These are phyloP conservation scores for Coremacera marginata DNA, from an alignment of 2,888 invertebrate genomes.

Conservation along the genomic window DNA sequence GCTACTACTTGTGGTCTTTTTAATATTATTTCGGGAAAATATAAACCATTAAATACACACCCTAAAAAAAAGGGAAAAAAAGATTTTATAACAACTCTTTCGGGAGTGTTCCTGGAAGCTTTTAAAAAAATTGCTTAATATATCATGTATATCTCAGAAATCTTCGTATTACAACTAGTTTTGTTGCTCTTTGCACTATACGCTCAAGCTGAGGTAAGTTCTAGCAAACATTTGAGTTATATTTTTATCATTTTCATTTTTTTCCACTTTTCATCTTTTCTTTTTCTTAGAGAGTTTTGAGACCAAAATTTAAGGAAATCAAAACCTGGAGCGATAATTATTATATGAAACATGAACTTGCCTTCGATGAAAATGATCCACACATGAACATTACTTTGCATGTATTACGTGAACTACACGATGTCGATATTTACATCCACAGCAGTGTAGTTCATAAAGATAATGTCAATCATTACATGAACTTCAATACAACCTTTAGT, in stretches of 20 bases:
- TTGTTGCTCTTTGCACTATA: conserved; percentile 43
- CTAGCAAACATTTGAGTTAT: not conserved
- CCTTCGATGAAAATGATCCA: conserved; percentile 60
- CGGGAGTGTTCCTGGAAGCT: too few relatives aligned
- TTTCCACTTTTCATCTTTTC: not conserved
- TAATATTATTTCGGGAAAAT: too few relatives aligned
- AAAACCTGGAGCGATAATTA: conserved; percentile 64
- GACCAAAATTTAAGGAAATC: conserved; percentile 61
- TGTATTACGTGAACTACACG: conserved; percentile 58
- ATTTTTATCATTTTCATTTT: not conserved
- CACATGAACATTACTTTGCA: conserved; percentile 62
- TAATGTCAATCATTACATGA: conserved; percentile 56
- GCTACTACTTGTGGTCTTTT: too few relatives aligned
- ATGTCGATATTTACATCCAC: conserved; percentile 59
- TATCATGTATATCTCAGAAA: conserved; percentile 10
- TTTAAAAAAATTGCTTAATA: not conserved
- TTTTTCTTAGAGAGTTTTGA: conserved; percentile 60
- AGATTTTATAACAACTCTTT: too few relatives aligned
- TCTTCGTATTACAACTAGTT: conserved; percentile 48
- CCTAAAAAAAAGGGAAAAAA: too few relatives aligned
- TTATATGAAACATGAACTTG: conserved; percentile 55
- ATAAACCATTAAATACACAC: too few relatives aligned
- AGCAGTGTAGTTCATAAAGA: conserved; percentile 55
- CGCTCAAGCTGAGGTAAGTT: conserved; percentile 55
- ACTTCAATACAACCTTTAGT: conserved; percentile 59